Evolutionary conservation across 2,888 invertebrate genomes (phyloP), one percentile per base, ranked within the genome.

Genomic region (Punctoribates punctum): DNA sequence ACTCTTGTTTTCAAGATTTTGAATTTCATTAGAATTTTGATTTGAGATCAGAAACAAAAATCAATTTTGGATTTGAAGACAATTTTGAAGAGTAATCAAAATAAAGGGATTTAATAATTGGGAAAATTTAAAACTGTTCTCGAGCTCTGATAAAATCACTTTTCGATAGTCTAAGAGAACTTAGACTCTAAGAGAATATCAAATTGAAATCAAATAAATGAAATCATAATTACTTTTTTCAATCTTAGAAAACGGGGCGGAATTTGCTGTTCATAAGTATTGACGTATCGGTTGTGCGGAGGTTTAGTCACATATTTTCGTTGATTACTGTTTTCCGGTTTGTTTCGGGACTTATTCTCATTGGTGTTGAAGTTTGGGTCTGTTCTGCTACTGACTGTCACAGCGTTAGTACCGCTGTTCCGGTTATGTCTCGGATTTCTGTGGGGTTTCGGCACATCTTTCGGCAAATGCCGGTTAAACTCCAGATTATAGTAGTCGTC

Each of bases 191-290:
- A 34, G 4, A 6, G 4, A 34, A 8, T 34, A 34, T 34, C 1
- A 42, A 70, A 70, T 20, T 42, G 38, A 23, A 70, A 42, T 29
- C 23, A 42, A 70, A 70, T 20, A 42, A 29, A n/a, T 70, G 20
- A 60, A 60, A n/a, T 5, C 2, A 20, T 23, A 27, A 62, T 25
- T 70, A 70, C 70, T 42, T 70, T 70, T 42, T 42, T 70, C 20
- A 70, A 23, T 42, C 20, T 42, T n/a, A 70, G 46, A 42, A 70
- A 70, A 42, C 70, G 70, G n/a, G 70, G 70, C 9, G 70, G 70
- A 42, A 70, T 70, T 42, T 70, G 70, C 23, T 70, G 70, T 42
- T 70, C 70, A 42, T 29, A 70, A n/a, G 62, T 62, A 15, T 62
- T 62, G 17, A 34, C 15, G 70, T 70, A 70, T 23, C 70, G 38